A percentile compares a stretch with the other conserved stretches of the same genome.
Conservation (phyloP, 2,113 vertebrate genomes). For the Catagonus wagneri region DNA sequence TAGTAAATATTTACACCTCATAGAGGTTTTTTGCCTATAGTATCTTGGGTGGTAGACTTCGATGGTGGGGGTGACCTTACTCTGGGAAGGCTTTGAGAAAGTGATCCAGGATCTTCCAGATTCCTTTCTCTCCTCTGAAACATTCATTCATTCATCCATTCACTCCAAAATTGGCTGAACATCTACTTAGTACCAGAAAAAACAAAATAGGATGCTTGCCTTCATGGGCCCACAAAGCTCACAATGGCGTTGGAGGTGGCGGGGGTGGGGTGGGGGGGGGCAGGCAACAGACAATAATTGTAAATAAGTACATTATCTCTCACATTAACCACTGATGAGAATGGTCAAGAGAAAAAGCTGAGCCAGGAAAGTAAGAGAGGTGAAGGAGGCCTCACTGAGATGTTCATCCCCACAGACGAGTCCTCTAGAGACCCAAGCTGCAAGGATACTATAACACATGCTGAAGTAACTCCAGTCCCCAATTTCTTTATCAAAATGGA, state of each 20-base stretch:
- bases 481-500: neutral
- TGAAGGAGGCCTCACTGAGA: neutral
- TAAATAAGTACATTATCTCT: neutral
- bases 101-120: neutral
- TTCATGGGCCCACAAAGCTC: neutral
- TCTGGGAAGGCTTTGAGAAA: neutral
- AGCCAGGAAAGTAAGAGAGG: neutral
- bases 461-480: neutral
- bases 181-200: neutral
- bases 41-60: neutral
- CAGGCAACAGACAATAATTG: neutral
- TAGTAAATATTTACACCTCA: neutral
- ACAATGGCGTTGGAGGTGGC: neutral
- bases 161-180: neutral
- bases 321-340: neutral
- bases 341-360: neutral
- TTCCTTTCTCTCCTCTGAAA: slow-evolving; percentile 18
- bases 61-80: neutral
- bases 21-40: neutral
- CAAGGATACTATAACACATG: neutral
- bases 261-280: too few relatives aligned
- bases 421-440: neutral
- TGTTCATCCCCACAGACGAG: too few relatives aligned
- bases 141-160: neutral
- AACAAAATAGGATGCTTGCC: neutral